These are phyloP conservation scores for Drosophila repletoides DNA, from an alignment of 1,140 invertebrate species.

Conservation along the genomic window DNA sequence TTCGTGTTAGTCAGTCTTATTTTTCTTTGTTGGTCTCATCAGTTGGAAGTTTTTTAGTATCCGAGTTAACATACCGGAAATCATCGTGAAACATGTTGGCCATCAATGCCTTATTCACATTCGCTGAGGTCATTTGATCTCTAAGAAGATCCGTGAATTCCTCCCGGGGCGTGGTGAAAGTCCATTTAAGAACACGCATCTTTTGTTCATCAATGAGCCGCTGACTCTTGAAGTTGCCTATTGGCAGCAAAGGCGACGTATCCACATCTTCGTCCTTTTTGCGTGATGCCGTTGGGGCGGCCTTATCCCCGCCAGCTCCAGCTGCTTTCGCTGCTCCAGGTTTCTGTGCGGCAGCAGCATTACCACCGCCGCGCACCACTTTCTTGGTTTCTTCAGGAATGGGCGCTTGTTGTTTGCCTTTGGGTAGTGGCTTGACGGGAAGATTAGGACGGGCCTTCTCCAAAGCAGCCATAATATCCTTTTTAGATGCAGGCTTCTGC, in stretches of 20 bases:
- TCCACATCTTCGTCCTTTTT: slow-evolving; percentile 94
- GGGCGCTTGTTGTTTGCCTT: slow-evolving; percentile 83
- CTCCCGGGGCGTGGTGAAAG: slow-evolving; percentile 95
- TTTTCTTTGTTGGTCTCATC: too few relatives aligned
- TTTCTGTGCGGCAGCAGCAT: slow-evolving; percentile 67
- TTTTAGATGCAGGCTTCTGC: slow-evolving; percentile 93
- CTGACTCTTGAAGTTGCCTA: slow-evolving; percentile 95
- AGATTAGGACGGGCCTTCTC: slow-evolving; percentile 94
- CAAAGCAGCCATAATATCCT: slow-evolving; percentile 89
- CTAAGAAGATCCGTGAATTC: slow-evolving; percentile 96
- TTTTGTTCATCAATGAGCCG: slow-evolving; percentile 96
- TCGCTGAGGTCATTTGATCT: slow-evolving; percentile 94
- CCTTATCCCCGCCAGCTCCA: slow-evolving; percentile 79
- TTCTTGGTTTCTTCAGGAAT: slow-evolving; percentile 84
- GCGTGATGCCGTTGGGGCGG: slow-evolving; percentile 82
- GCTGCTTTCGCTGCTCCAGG: slow-evolving; percentile 83
- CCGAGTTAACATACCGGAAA: slow-evolving; percentile 85
- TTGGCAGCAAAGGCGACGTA: slow-evolving; percentile 90
- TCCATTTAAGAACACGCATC: slow-evolving; percentile 97
- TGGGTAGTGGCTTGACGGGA: slow-evolving; percentile 90
- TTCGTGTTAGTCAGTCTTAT: too few relatives aligned
- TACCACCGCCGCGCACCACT: slow-evolving; percentile 84
- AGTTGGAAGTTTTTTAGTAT: too few relatives aligned
- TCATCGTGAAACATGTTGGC: slow-evolving; percentile 97
- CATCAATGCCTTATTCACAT: slow-evolving; percentile 93